Evolutionary conservation across 2,113 vertebrate species (phyloP), one percentile per base, ranked within the genome.

Genomic region (Catharus bicknelli): DNA sequence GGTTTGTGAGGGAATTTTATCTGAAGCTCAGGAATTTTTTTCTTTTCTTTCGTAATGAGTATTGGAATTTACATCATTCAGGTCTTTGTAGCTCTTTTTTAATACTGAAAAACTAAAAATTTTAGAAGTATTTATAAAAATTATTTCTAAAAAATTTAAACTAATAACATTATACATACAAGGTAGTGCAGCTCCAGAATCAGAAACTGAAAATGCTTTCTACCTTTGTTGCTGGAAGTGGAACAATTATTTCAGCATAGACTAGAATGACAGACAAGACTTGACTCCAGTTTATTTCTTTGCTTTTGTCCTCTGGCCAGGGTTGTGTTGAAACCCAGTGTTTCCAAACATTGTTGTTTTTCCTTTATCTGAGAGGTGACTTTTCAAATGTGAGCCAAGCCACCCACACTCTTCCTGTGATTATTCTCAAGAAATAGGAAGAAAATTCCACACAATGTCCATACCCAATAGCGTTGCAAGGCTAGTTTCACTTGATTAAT

Each of bases 381-480:
- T 94, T 92, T 96, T 80, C 40, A 45, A 38, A 85, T 67, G 16
- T 13, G 15, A 96, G 75, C 78, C 72, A 96, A 81, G 34, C 63
- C 63, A 61, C 84, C 75, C 82, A 77, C 78, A 40, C 36, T 85
- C 55, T 92, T 93, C 91, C 93, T 92, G 81, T 77, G 68, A 95
- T 94, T 95, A 86, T 93, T 30, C 54, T 94, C 70, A 87, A 92
- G 45, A 94, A 91, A 74, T 57, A 32, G 19, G 55, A 79, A 91
- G 40, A 92, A 94, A 91, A 94, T 73, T 95, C 72, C 84, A 57
- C 74, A 70, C 40, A 78, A 7, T 48, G 10, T 77, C 43, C 50
- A 51, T 88, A 34, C 19, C 9, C 5, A 7, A 63, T 61, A 90
- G 6, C 26, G 67, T 62, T 12, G 1, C 29, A 68, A 63, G 73